Evolutionary conservation across 2,888 invertebrate genomes (phyloP).

Genomic region (Lasioglossum leucozonium): DNA sequence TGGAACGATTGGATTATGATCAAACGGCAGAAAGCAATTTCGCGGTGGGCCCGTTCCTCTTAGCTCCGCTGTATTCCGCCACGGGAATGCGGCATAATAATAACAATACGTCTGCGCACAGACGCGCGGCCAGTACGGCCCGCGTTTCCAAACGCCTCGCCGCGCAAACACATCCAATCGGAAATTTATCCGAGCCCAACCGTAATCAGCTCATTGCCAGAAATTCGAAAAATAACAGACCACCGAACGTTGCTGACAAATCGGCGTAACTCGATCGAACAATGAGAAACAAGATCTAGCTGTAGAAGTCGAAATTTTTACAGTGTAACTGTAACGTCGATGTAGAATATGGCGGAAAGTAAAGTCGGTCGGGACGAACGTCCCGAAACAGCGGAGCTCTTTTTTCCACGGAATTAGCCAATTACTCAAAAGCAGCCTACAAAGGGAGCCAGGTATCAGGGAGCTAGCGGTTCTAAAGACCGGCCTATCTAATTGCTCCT

Average conservation of each 20-base stretch:
- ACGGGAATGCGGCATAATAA: conserved; percentile 62
- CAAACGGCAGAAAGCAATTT: conserved; percentile 75
- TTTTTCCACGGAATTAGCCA: not conserved
- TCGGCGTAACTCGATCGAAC: too few relatives aligned
- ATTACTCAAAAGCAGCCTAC: conserved; percentile 6
- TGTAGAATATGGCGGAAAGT: not conserved
- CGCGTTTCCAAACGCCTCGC: not conserved
- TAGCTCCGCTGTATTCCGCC: conserved; percentile 61
- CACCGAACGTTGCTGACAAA: too few relatives aligned
- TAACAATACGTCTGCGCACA: conserved; percentile 49
- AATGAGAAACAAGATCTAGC: too few relatives aligned
- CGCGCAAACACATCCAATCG: not conserved
- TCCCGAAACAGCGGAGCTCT: not conserved
- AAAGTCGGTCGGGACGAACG: not conserved
- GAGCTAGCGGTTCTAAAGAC: conserved; percentile 21
- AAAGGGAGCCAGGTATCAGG: conserved; percentile 24
- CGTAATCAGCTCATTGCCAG: not conserved
- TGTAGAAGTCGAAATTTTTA: too few relatives aligned
- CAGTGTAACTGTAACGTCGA: too few relatives aligned
- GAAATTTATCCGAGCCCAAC: not conserved
- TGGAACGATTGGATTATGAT: conserved; percentile 76
- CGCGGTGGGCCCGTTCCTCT: conserved; percentile 66
- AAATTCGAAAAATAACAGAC: not conserved
- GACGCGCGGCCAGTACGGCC: not conserved
- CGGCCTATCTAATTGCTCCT: conserved; percentile 48